Base-by-base conservation (phyloP, 2,113 vertebrate species). In the Tupaia chinensis region DNA sequence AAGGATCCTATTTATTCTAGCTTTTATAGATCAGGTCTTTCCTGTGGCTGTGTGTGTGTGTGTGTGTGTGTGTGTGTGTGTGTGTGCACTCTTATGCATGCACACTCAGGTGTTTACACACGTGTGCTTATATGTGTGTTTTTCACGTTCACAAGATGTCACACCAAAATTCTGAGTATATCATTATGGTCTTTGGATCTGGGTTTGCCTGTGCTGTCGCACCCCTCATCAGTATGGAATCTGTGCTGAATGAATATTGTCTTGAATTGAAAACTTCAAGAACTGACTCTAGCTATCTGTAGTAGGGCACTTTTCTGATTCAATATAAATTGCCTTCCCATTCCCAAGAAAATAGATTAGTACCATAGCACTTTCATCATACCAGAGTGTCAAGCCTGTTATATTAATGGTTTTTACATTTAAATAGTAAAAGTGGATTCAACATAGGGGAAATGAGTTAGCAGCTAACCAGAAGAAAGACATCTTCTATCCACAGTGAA, bases 351-450 rank as follows among this genome's bases (percentile, higher is more conserved):
- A 95, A 89, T 56, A 97, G 63, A 91, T 66, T 56, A 79, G 68
- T 66, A 19, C 80, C 12, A 56, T 34, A 94, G 72, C 32, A 73
- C 68, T 96, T 93, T 96, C 91, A 93, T 97, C 93, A 87, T 69
- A 84, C 19, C 25, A 84, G 22, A n/a, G 77, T 87, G 83, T 66
- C 91, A 83, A 89, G 10, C 17, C n/a, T 89, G 80, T 89, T 96
- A 17, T 87, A 93, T 83, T 61, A 91, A 96, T 89, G 63, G 8
- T 16, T 94, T 96, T 89, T 87, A 65, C 63, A 87, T 97, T 96
- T 92, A 89, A 94, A 92, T 74, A 82, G 77, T 89, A 27, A 91
- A 91, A 78, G 58, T 53, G 9, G 15, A 87, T 79, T 95, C 68
- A 68, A 15, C 90, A 79, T 87, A 66, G 23, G 60, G 27, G 27